Conservation (phyloP, 1,140 invertebrate species). For the Pectinophora gossypiella region DNA sequence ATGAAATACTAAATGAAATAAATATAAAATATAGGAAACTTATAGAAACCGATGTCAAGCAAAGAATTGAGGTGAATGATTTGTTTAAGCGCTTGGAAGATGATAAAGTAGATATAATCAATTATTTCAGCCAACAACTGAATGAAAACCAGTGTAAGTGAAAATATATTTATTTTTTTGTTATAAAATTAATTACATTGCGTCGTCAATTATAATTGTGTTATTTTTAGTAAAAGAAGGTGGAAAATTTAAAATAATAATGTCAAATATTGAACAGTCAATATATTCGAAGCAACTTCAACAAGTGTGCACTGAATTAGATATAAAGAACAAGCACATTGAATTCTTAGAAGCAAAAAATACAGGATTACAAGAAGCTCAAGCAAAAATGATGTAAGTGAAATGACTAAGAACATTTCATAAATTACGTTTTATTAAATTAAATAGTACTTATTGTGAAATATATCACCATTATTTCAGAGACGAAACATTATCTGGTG, state of each 20-base stretch:
- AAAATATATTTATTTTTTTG: too few relatives aligned
- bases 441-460: neutral
- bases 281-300: constrained; percentile 41
- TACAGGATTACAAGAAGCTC: constrained; percentile 33
- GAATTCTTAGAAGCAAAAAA: constrained; percentile 30
- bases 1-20: constrained; percentile 41
- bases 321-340: constrained; percentile 37
- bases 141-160: neutral
- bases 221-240: constrained; percentile 11
- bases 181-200: too few relatives aligned
- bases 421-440: neutral
- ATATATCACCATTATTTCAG: constrained; percentile 27
- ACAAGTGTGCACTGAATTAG: constrained; percentile 28
- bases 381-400: constrained; percentile 44
- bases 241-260: constrained; percentile 10
- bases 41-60: constrained; percentile 27
- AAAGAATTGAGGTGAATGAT: neutral
- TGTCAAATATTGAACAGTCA: constrained; percentile 24
- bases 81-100: constrained; percentile 32
- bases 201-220: neutral
- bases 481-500: constrained; percentile 28
- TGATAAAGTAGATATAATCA: constrained; percentile 34
- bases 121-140: constrained; percentile 4
- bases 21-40: constrained; percentile 50
- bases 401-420: constrained; percentile 1